Conservation (phyloP, 2,113 vertebrate genomes). For the Cyphomyrus discorhynchus region DNA sequence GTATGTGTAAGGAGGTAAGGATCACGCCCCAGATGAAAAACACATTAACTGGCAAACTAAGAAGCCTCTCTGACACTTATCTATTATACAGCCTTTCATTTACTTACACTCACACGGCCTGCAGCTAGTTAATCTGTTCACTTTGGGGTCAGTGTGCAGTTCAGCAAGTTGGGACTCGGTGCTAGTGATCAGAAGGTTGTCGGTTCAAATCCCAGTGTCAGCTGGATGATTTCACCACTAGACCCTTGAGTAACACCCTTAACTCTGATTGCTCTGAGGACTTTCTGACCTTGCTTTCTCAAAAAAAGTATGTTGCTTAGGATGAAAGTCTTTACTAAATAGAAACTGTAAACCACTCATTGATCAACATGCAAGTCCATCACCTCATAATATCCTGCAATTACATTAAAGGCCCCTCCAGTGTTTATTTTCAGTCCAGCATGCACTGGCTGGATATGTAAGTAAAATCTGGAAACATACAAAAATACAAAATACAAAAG, state of each 20-base stretch:
- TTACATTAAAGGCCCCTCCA: background rate
- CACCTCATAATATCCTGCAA: background rate
- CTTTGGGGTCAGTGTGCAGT: background rate
- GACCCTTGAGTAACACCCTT: background rate
- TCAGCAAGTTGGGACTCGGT: background rate
- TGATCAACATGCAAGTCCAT: background rate
- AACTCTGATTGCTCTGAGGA: background rate
- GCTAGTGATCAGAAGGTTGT: background rate
- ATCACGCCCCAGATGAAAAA: background rate
- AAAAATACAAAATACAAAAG: background rate
- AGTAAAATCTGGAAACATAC: background rate
- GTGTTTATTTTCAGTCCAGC: background rate
- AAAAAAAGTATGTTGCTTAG: background rate
- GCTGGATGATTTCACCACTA: background rate
- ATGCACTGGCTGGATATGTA: background rate
- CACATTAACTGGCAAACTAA: background rate
- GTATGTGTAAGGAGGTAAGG: background rate
- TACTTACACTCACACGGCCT: background rate
- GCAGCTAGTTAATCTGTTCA: background rate
- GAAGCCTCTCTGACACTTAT: background rate
- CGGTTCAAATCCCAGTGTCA: background rate
- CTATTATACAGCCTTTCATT: background rate
- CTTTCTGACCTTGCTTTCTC: background rate
- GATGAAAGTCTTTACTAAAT: background rate
- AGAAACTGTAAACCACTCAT: background rate